Base-by-base conservation (phyloP, 2,797 vertebrate species). In the Enteromius viviparus region DNA sequence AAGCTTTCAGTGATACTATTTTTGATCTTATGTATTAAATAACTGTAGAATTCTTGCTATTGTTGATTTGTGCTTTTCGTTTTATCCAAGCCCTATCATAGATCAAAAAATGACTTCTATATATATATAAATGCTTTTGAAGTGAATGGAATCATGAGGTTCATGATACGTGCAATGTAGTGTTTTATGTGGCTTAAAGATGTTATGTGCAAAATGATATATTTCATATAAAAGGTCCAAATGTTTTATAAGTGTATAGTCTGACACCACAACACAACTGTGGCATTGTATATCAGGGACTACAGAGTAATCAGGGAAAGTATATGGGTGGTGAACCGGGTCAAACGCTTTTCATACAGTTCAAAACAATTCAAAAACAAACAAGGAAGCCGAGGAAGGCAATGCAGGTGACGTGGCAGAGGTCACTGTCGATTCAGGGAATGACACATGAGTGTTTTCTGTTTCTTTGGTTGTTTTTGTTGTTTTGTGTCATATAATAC, bases 1-100 rank as follows among this genome's bases (percentile, higher is more conserved):
- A 93, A 93, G 92, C 92, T 94, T 89, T 90, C 78, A 79, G 85
- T 88, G 89, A 83, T 77, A 88, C 89, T 94, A 92, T 94, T 95
- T 94, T 94, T 93, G 71, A 93, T 91, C 90, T 84, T 81, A 83
- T 66, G 84, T 84, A 83, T 81, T 81, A 51, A 49, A 80, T 76
- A 26, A 70, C 51, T 82, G 75, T 87, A 69, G 77, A 32, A 82
- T 82, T 85, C 81, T 76, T 55, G 80, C 78, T 88, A 49, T 75
- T 78, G 69, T 87, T 84, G 60, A 84, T 82, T 85, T 78, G 80
- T 74, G 86, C 47, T 69, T 81, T 85, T 42, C 42, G 26, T 76
- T 76, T 82, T 74, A 84, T 77, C 75, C 68, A 21, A 80, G 64
- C 34, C 70, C 34, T 85, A 55, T 84, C 79, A 47, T 58, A 75